Evolutionary conservation across 64 coral and sea anemone species (phyloP).

Genomic region (Actinia tenebrosa): DNA sequence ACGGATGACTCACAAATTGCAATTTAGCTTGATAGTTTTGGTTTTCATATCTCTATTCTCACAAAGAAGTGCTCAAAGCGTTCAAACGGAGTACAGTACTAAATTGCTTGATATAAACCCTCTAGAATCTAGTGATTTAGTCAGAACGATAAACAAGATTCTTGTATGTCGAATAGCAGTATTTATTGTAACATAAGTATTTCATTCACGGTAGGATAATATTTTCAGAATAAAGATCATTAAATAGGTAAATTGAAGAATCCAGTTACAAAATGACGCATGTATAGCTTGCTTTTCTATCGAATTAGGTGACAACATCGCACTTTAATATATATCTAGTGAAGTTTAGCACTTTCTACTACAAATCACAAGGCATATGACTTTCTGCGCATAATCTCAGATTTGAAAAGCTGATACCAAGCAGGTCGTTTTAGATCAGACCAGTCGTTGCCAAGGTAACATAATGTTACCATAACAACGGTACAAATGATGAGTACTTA

Average conservation of each 20-base stretch:
- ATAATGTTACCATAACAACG: neutral
- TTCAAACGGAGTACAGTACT: too few relatives aligned
- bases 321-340: too few relatives aligned
- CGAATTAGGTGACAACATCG: neutral
- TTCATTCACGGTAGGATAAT: slow-evolving; percentile 2
- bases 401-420: too few relatives aligned
- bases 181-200: slow-evolving; percentile 4
- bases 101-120: too few relatives aligned
- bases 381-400: too few relatives aligned
- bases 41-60: too few relatives aligned
- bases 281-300: neutral
- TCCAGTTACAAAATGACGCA: slow-evolving; percentile 13
- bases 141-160: neutral
- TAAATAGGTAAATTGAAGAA: slow-evolving; percentile 1
- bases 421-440: neutral
- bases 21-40: too few relatives aligned
- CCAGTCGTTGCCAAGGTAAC: neutral
- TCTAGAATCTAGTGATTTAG: too few relatives aligned
- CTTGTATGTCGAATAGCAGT: neutral
- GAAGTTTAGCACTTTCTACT: neutral
- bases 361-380: neutral
- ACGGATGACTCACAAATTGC: too few relatives aligned
- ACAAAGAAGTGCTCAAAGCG: too few relatives aligned
- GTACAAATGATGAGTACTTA: neutral
- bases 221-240: slow-evolving; percentile 6